Evolutionary conservation across 2,797 vertebrate genomes (phyloP).

Genomic region (Mionectes olivaceus): DNA sequence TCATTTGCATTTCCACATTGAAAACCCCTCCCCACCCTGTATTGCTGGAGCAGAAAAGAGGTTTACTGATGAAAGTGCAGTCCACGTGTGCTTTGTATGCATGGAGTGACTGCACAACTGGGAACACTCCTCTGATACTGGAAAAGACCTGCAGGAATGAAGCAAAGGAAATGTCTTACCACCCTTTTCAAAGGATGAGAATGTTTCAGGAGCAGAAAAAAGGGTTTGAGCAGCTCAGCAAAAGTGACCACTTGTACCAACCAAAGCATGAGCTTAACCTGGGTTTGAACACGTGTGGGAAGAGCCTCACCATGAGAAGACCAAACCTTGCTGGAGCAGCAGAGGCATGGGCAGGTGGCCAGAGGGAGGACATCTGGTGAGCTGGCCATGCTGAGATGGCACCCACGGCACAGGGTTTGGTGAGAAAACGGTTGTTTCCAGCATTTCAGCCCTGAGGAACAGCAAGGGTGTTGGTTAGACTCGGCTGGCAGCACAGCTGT

Average conservation of each 20-base stretch:
- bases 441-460: background rate
- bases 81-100: background rate
- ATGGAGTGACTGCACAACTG: background rate
- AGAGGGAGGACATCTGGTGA: fast-evolving
- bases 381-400: background rate
- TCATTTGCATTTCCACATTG: background rate
- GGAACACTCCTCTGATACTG: fast-evolving
- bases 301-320: background rate
- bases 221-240: background rate
- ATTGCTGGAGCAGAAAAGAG: background rate
- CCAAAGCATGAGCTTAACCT: fast-evolving
- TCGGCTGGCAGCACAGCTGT: background rate
- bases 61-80: background rate
- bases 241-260: background rate
- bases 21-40: fast-evolving
- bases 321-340: background rate
- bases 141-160: background rate
- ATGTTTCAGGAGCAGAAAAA: fast-evolving
- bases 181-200: background rate
- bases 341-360: background rate
- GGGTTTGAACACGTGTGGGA: background rate
- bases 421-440: fast-evolving
- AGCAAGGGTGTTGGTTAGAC: background rate
- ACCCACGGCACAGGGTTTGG: fast-evolving
- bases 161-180: background rate